Evolutionary conservation across 2,797 vertebrate genomes (phyloP).

Genomic region (Alca torda): DNA sequence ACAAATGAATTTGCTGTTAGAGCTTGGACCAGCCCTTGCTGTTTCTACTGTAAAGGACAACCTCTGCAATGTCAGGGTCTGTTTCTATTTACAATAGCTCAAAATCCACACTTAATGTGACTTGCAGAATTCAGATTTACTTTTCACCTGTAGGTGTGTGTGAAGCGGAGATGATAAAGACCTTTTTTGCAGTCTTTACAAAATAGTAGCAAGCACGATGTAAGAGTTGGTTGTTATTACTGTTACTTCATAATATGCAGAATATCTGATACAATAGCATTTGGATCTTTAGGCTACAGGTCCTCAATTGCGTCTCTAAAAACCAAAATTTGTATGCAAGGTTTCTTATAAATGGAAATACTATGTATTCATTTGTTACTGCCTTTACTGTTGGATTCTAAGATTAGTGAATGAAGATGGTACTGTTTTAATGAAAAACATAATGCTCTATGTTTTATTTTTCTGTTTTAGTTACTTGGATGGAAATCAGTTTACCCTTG

Average conservation of each 20-base stretch:
- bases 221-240: not conserved
- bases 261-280: not conserved
- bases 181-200: not conserved
- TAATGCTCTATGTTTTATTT: not conserved
- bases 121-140: not conserved
- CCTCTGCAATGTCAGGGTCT: not conserved
- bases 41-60: not conserved
- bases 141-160: not conserved
- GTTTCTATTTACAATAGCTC: not conserved
- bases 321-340: not conserved
- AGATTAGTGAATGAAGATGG: not conserved
- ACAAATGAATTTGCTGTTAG: not conserved
- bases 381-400: not conserved
- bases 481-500: slow-evolving; percentile 95
- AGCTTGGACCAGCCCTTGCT: not conserved
- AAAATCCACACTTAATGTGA: not conserved
- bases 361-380: not conserved
- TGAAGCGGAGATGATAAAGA: not conserved
- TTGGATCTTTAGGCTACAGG: not conserved
- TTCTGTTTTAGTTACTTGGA: slow-evolving; percentile 87
- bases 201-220: not conserved
- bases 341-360: not conserved
- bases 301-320: not conserved
- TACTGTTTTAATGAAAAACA: not conserved
- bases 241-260: not conserved